Evolutionary conservation across 2,888 invertebrate genomes (phyloP), one percentile per base, ranked within the genome.

Genomic region (Lithosia quadra): DNA sequence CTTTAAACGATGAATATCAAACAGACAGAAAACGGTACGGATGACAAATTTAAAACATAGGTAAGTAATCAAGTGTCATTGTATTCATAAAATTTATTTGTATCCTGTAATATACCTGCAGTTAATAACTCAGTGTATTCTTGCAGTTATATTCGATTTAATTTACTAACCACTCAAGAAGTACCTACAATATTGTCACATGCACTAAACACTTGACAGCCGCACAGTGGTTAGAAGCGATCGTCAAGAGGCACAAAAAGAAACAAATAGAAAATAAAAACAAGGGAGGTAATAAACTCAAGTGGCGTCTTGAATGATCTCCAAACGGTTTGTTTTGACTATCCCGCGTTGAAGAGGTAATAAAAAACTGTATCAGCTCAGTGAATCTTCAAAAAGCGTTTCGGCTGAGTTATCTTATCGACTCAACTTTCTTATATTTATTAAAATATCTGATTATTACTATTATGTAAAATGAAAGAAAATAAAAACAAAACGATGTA

Each of bases 261-360:
- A 84, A 90, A 88, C 91, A 90, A 92, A 91, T 90, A 89, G 88
- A 87, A 91, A 94, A 91, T 87, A 84, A 88, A 88, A 67, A 34
- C 60, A 9, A 63, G 49, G 82, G 74, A 85, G 85, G 82, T 82
- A 83, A 88, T 91, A 90, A 90, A 90, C 86, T 94, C 92, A 89
- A 95, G 95, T 93, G 93, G 90, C 79, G 75, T 79, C 86, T 85
- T 86, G 83, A 89, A 91, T 90, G 83, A 86, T 87, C 80, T 86
- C 87, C 90, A 91, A 95, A 95, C 87, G 94, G 94, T 95, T 95
- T 95, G 95, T 95, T 95, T 90, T 93, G 94, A 93, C 93, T 94
- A 86, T 43, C 91, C 84, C 80, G 82, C 81, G 72, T 78, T 90
- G 84, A 84, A 90, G 90, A 87, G 88, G 84, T 83, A 87, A 84